A percentile compares a stretch with the other conserved stretches of the same genome.
These are phyloP conservation scores for Ruditapes philippinarum DNA, from an alignment of 1,140 invertebrate genomes.

Conservation along the genomic window DNA sequence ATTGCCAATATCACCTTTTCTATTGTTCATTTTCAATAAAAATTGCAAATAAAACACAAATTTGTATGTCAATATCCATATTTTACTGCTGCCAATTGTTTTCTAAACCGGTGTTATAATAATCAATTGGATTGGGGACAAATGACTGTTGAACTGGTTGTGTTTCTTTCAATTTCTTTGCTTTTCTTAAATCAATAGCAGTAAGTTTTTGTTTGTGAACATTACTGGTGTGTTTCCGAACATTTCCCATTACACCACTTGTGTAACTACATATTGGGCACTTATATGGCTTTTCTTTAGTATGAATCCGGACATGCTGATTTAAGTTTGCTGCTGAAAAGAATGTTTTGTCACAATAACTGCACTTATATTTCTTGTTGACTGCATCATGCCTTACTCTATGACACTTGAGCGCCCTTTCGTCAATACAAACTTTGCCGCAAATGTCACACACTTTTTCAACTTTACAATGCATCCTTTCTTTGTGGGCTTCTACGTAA, in stretches of 20 bases:
- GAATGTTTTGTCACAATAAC: not conserved
- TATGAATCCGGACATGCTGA: not conserved
- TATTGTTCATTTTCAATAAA: no score
- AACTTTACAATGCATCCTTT: not conserved
- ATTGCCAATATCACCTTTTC: no score
- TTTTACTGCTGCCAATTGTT: no score
- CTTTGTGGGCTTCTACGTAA: not conserved
- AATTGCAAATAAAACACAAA: no score
- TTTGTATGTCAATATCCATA: no score
- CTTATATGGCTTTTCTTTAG: constrained; percentile 5
- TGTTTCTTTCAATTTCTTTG: no score
- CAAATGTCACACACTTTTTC: not conserved
- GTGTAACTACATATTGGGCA: not conserved
- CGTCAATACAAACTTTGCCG: not conserved
- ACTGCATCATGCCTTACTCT: not conserved
- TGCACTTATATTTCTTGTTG: not conserved
- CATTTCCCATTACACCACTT: not conserved
- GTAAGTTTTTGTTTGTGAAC: not conserved
- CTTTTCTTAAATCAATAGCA: not conserved
- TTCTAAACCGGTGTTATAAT: no score
- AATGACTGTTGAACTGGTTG: no score
- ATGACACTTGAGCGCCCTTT: not conserved
- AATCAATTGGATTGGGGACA: no score
- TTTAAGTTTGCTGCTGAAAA: not conserved
- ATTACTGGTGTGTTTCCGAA: not conserved